Conservation (phyloP, 1,140 invertebrate genomes). For the Dendroctonus valens region DNA sequence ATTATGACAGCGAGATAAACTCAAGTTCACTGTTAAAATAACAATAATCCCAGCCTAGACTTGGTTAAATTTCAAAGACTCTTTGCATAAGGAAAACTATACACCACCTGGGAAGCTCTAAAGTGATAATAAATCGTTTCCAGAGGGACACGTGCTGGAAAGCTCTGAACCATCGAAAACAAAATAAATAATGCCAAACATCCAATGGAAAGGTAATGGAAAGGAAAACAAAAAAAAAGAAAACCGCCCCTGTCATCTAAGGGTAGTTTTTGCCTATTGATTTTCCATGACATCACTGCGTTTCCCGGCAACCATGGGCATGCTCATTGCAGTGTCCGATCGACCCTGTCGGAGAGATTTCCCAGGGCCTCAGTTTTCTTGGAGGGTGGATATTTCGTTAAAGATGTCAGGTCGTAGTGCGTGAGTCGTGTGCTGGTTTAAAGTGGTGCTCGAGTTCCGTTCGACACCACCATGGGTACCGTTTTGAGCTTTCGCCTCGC, state of each 20-base stretch:
- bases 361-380: slow-evolving; percentile 25
- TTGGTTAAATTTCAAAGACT: too few relatives aligned
- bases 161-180: too few relatives aligned
- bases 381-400: slow-evolving; percentile 25
- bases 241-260: slow-evolving; percentile 13
- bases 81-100: too few relatives aligned
- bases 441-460: slow-evolving; percentile 1
- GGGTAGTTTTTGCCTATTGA: slow-evolving; percentile 42
- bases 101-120: too few relatives aligned
- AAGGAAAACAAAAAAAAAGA: background rate
- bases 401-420: slow-evolving; percentile 28
- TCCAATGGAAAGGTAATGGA: background rate
- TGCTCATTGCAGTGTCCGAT: slow-evolving; percentile 31
- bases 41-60: too few relatives aligned
- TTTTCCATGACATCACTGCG: slow-evolving; percentile 47
- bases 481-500: slow-evolving; percentile 91
- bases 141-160: too few relatives aligned
- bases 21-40: too few relatives aligned
- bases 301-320: slow-evolving; percentile 47
- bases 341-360: slow-evolving; percentile 41
- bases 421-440: slow-evolving; percentile 8
- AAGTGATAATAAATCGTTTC: too few relatives aligned
- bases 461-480: slow-evolving; percentile 74
- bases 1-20: too few relatives aligned
- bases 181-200: too few relatives aligned